Conservation (phyloP, 2,888 invertebrate genomes). For the Bibio marci region DNA sequence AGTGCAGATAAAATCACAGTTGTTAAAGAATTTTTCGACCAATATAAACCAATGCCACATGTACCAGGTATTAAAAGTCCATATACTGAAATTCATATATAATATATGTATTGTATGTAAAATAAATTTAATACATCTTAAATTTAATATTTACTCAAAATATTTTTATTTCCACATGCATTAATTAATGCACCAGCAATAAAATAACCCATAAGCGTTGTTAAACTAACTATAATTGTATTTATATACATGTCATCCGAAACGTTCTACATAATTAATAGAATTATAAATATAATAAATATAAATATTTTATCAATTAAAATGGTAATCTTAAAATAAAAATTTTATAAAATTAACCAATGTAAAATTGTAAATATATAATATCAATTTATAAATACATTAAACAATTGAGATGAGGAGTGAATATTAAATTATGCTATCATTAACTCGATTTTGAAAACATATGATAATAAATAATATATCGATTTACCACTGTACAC, state of each 20-base stretch:
- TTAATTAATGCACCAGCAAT: slow-evolving; percentile 38
- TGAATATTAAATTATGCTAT: too few relatives aligned
- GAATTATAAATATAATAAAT: slow-evolving; percentile 5
- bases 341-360: too few relatives aligned
- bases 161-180: slow-evolving; percentile 32
- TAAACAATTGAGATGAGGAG: too few relatives aligned
- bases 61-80: slow-evolving; percentile 33
- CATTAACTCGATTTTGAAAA: not conserved
- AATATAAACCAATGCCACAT: slow-evolving; percentile 36
- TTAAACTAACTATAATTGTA: slow-evolving; percentile 45
- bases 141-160: slow-evolving; percentile 30
- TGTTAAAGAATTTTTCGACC: slow-evolving; percentile 33
- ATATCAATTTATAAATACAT: too few relatives aligned
- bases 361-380: too few relatives aligned
- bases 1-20: slow-evolving; percentile 38
- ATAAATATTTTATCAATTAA: slow-evolving; percentile 1
- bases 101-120: slow-evolving; percentile 18
- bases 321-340: not conserved
- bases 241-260: slow-evolving; percentile 49
- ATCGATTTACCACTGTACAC: slow-evolving; percentile 22
- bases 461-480: too few relatives aligned
- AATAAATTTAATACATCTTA: slow-evolving; percentile 14
- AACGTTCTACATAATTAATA: slow-evolving; percentile 18
- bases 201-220: slow-evolving; percentile 43
- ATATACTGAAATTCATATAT: slow-evolving; percentile 15